Conservation (phyloP, 2,888 invertebrate genomes). For the Aelia acuminata region DNA sequence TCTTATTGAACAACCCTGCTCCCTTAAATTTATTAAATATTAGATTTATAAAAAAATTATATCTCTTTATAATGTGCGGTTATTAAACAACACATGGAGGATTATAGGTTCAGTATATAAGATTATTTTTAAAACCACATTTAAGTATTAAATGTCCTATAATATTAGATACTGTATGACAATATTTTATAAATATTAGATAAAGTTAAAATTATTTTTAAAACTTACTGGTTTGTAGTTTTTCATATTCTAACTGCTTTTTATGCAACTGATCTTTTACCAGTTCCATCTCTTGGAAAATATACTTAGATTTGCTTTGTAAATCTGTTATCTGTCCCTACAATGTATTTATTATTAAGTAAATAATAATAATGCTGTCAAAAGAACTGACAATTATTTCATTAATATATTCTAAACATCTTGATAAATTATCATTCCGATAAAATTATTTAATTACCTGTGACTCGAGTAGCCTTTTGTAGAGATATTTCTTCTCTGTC, state of each 20-base stretch:
- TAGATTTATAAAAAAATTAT: no score
- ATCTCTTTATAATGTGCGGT: no score
- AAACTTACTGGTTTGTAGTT: slow-evolving; percentile 7
- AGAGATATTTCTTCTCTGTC: slow-evolving; percentile 11
- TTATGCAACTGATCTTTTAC: background rate
- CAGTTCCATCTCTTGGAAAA: slow-evolving; percentile 11
- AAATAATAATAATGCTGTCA: background rate
- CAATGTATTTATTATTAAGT: background rate
- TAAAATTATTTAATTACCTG: background rate
- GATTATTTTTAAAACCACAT: no score
- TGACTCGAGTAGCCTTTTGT: background rate
- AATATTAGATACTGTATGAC: no score
- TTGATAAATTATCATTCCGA: background rate
- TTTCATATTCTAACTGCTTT: slow-evolving; percentile 30
- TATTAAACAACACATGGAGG: no score
- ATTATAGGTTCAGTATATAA: no score
- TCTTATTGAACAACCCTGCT: no score
- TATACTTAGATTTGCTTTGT: background rate
- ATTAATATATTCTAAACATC: background rate
- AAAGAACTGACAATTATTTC: background rate
- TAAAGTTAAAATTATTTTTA: background rate
- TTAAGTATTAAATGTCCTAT: no score
- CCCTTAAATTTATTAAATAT: no score
- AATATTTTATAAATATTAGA: no score
- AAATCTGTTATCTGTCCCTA: slow-evolving; percentile 12